Base-by-base conservation (phyloP, 2,888 invertebrate species). In the Drosophila cognata region DNA sequence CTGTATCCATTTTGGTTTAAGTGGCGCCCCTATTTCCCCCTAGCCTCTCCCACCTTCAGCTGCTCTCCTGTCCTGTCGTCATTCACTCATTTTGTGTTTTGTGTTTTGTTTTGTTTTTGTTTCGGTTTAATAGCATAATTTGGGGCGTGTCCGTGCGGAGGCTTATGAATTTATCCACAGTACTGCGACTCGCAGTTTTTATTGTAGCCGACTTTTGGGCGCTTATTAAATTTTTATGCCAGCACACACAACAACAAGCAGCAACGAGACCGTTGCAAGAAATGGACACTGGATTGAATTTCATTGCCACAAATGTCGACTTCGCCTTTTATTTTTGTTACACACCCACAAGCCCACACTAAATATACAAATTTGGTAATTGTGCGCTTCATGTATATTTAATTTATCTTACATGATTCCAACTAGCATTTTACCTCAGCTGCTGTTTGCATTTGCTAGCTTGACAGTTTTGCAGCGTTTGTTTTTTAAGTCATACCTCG, bases 211-310 rank as follows among this genome's bases (percentile, higher is more conserved):
- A 71, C 78, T 84, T 77, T 68, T 70, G 75, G 84, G 81, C 67
- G 81, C 71, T 79, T 85, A 85, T 88, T 85, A 88, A 86, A 88
- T 86, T 86, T 88, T 86, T 86, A 88, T 84, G 74, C 69, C 63
- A 48, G 46, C 58, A 67, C 63, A 74, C 72, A 59, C 57, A 53
- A 46, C 64, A 60, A 48, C 13, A 65, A 55, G 8, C 35, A 46
- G 41, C 33, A 65, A 41, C 13, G 28, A 46, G 50, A 57, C 33
- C 28, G 66, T 61, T 68, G 61, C 46, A 72, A 63, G 74, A 74
- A 69, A 82, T 77, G 84, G 82, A 75, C 88, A 77, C 70, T 65
- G 83, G 72, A 80, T 85, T 88, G 77, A 77, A 77, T 88, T 84
- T 88, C 77, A 75, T 75, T 77, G 80, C 66, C 53, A 2, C 43